phyloP scores from a whole-genome alignment of 1,140 invertebrate species.

The Macrobrachium rosenbergii region DNA sequence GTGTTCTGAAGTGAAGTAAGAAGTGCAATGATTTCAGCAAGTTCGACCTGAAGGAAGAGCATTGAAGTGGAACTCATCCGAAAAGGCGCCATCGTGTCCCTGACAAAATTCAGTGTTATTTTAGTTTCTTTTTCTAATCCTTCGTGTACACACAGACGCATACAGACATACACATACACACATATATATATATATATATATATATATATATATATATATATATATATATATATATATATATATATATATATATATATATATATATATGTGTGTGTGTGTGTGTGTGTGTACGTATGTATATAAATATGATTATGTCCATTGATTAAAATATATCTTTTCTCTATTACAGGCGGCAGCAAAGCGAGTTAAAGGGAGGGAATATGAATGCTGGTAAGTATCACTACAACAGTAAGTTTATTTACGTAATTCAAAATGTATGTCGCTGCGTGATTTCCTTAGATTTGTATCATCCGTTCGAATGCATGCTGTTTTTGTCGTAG shows the following conservation, averaged over 20 bases:
- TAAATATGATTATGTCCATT: too few species aligned
- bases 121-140: too few species aligned
- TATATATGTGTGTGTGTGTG: neutral
- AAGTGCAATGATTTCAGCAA: too few species aligned
- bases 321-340: neutral
- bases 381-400: slow-evolving; percentile 47
- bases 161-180: too few species aligned
- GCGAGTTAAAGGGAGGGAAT: slow-evolving; percentile 44
- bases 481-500: neutral
- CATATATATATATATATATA: neutral
- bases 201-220: neutral
- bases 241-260: neutral
- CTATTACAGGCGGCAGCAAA: slow-evolving; percentile 44
- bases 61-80: too few species aligned
- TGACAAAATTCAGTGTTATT: too few species aligned
- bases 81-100: too few species aligned
- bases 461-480: neutral
- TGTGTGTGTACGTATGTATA: neutral
- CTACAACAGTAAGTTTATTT: neutral
- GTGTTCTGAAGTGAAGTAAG: too few species aligned
- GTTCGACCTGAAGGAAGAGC: too few species aligned
- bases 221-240: neutral
- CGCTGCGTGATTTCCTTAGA: too few species aligned
- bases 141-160: too few species aligned
- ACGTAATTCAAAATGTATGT: too few species aligned